These are phyloP conservation scores for Polyodon spathula DNA, from an alignment of 2,113 vertebrate species.

Conservation along the genomic window DNA sequence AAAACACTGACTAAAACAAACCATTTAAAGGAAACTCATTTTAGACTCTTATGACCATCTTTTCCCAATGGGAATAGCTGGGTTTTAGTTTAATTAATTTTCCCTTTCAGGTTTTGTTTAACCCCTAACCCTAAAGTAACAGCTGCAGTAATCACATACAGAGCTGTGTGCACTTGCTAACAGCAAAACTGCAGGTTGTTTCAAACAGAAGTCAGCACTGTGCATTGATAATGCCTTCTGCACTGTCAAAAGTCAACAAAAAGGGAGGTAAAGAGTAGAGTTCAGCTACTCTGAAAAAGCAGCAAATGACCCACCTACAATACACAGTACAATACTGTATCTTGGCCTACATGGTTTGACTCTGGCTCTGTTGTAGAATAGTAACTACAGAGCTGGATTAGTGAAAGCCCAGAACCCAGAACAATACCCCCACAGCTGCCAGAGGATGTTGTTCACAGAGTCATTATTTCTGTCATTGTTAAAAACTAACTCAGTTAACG, in stretches of 20 bases:
- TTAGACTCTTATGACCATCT: neutral
- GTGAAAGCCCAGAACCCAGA: no score
- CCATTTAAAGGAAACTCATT: slow-evolving; percentile 4
- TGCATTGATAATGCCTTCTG: neutral
- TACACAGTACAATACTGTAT: no score
- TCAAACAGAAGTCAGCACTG: neutral
- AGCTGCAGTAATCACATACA: neutral
- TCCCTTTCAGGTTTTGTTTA: neutral
- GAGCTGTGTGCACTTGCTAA: neutral
- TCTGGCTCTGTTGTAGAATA: no score
- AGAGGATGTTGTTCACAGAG: no score
- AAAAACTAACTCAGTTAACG: slow-evolving; percentile 7
- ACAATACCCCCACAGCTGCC: no score
- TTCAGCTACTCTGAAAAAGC: no score
- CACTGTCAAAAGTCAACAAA: neutral
- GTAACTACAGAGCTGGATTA: no score
- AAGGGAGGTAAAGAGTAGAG: no score
- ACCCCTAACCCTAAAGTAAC: neutral
- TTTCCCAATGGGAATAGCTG: neutral
- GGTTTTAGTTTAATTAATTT: neutral
- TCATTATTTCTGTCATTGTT: neutral
- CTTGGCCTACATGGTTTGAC: no score
- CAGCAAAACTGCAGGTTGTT: neutral
- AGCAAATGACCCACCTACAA: no score
- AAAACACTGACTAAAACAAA: slow-evolving; percentile 2